Evolutionary conservation across 2,797 vertebrate species (phyloP).

Genomic region (Crenuchus spilurus): DNA sequence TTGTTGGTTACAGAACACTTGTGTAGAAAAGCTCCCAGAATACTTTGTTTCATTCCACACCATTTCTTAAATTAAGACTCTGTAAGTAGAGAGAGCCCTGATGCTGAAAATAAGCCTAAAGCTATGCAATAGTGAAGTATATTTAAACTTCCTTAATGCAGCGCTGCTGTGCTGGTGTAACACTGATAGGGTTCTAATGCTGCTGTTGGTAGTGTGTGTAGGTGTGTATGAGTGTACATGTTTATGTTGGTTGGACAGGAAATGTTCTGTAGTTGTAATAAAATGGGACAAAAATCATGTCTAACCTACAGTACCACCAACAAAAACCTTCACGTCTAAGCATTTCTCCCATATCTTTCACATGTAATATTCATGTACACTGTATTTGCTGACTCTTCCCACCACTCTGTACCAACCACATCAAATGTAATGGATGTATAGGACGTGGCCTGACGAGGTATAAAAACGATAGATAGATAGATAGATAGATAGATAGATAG

Average conservation of each 20-base stretch:
- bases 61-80: constrained; percentile 38
- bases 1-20: background rate
- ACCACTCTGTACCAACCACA: no score
- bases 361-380: no score
- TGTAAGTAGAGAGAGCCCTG: constrained; percentile 4
- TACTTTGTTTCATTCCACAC: constrained; percentile 14
- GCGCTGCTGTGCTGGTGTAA: constrained; percentile 46
- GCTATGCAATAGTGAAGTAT: constrained; percentile 21
- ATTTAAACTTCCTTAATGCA: constrained; percentile 42
- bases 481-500: no score
- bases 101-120: constrained; percentile 41
- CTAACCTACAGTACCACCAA: no score
- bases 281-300: no score
- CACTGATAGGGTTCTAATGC: constrained; percentile 37
- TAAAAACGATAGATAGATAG: no score
- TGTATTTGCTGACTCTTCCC: no score
- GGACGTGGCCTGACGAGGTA: no score
- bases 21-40: constrained; percentile 1
- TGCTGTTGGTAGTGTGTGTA: constrained; percentile 34
- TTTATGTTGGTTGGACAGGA: background rate
- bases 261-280: no score
- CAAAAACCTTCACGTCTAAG: no score
- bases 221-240: background rate
- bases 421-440: no score
- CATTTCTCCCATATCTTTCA: no score